Conservation (phyloP, 1,140 invertebrate species). For the Drosophila aff. region DNA sequence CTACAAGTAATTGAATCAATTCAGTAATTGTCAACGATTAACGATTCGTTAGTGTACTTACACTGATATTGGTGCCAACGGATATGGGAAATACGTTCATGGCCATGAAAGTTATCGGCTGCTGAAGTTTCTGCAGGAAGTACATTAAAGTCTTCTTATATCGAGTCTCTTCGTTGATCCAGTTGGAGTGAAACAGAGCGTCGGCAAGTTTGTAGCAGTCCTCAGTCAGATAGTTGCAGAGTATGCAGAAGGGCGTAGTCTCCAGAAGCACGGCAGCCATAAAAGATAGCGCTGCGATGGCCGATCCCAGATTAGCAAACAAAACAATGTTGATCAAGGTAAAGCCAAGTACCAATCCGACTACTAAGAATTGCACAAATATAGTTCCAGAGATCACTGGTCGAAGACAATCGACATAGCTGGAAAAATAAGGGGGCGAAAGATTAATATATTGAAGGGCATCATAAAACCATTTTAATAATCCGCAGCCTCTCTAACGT, state of each 20-base stretch:
- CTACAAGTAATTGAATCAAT: conserved; percentile 20
- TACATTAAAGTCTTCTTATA: conserved; percentile 59
- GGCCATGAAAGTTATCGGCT: conserved; percentile 68
- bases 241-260: conserved; percentile 68
- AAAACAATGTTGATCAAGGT: conserved; percentile 69
- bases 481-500: too few relatives aligned
- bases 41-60: conserved; percentile 14
- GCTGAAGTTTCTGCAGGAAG: conserved; percentile 63
- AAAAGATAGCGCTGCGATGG: conserved; percentile 57
- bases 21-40: neutral
- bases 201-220: conserved; percentile 56
- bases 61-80: conserved; percentile 68
- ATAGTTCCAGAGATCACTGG: conserved; percentile 70
- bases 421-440: conserved; percentile 3
- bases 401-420: conserved; percentile 60
- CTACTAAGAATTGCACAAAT: conserved; percentile 69
- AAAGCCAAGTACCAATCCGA: conserved; percentile 63
- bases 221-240: conserved; percentile 64
- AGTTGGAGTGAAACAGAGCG: conserved; percentile 65
- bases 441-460: too few relatives aligned
- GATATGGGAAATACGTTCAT: conserved; percentile 65
- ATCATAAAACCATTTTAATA: too few relatives aligned
- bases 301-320: conserved; percentile 59
- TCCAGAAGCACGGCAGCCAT: conserved; percentile 60
- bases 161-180: conserved; percentile 51